These are phyloP conservation scores for Stigmatopora nigra DNA, from an alignment of 2,113 vertebrate genomes.

Conservation along the genomic window DNA sequence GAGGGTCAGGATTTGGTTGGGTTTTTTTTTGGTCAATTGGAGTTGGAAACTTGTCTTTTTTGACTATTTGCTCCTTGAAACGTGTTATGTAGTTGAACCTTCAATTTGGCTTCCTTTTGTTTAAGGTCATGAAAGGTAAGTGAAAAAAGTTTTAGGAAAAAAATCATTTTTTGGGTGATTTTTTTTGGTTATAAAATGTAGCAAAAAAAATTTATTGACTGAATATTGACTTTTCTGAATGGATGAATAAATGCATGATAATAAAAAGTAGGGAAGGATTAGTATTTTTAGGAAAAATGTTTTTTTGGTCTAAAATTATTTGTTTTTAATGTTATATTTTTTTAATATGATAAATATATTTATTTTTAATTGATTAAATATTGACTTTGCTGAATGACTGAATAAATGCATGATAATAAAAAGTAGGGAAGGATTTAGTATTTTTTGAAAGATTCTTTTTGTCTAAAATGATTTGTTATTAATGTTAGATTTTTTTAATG, in stretches of 20 bases:
- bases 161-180: neutral
- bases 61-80: constrained; percentile 34
- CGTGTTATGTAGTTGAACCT: constrained; percentile 49
- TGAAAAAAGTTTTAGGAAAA: neutral
- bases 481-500: too few species aligned
- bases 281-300: too few species aligned
- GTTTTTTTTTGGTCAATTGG: constrained; percentile 58
- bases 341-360: too few species aligned
- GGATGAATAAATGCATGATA: too few species aligned
- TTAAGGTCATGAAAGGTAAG: constrained; percentile 63
- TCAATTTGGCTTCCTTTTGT: constrained; percentile 23
- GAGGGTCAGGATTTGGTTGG: constrained; percentile 13
- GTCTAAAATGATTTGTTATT: too few species aligned
- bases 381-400: neutral
- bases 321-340: too few species aligned
- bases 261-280: too few species aligned
- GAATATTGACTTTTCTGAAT: neutral
- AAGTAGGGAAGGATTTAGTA: too few species aligned
- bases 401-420: too few species aligned
- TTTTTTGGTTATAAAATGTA: neutral
- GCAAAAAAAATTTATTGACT: neutral
- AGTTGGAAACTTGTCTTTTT: constrained; percentile 40
- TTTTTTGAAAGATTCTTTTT: too few species aligned
- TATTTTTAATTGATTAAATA: neutral
- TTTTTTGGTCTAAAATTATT: too few species aligned